phyloP scores from a whole-genome alignment of 2,888 invertebrate species.

The Ochropacha duplaris region DNA sequence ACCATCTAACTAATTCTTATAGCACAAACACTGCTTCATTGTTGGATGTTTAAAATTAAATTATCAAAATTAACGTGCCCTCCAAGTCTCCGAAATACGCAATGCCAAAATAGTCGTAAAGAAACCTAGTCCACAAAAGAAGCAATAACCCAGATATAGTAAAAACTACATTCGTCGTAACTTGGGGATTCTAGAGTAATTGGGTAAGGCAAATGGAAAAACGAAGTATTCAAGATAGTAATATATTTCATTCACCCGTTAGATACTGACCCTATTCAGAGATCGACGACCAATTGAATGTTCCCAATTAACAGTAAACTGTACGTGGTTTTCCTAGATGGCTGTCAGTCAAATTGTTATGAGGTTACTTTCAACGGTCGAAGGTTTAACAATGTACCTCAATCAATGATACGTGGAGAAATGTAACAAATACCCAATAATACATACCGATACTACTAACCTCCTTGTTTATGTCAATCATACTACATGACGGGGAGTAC shows the following conservation, averaged over 20 bases:
- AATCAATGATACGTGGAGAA: slow-evolving; percentile 36
- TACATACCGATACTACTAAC: slow-evolving; percentile 44
- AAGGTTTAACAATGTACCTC: slow-evolving; percentile 46
- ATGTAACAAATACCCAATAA: slow-evolving; percentile 41
- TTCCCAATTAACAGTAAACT: slow-evolving; percentile 11
- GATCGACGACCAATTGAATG: slow-evolving; percentile 2
- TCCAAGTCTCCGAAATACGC: too few relatives aligned
- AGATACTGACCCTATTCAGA: slow-evolving; percentile 1
- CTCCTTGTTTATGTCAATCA: slow-evolving; percentile 59
- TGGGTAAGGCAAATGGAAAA: neutral
- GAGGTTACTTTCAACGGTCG: slow-evolving; percentile 39
- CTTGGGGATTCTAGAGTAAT: neutral
- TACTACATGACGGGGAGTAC: slow-evolving; percentile 16
- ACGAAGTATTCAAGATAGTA: slow-evolving; percentile 1
- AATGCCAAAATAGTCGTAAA: slow-evolving; percentile 27
- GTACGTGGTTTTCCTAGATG: slow-evolving; percentile 33
- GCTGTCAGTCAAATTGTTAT: slow-evolving; percentile 30
- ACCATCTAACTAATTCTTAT: too few relatives aligned
- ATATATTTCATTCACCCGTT: slow-evolving; percentile 1
- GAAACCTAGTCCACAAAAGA: slow-evolving; percentile 15
- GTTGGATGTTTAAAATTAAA: too few relatives aligned
- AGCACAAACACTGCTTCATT: too few relatives aligned
- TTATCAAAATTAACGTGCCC: too few relatives aligned
- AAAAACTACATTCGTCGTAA: neutral
- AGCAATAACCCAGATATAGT: neutral